Evolutionary conservation across 2,113 vertebrate genomes (phyloP).

Genomic region (Microcebus jonahi): DNA sequence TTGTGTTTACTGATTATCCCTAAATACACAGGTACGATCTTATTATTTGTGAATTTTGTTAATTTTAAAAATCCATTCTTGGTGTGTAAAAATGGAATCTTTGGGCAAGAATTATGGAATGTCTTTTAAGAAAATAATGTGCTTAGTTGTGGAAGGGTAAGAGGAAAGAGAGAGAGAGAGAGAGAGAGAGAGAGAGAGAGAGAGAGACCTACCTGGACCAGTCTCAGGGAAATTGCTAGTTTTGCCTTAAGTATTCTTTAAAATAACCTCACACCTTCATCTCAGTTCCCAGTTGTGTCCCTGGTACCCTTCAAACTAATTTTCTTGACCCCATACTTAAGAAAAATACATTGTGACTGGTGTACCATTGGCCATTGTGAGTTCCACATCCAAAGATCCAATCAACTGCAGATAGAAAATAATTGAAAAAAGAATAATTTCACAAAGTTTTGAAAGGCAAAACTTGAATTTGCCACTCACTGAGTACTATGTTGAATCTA

Average conservation of each 20-base stretch:
- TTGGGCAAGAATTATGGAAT: not conserved
- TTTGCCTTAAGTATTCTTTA: not conserved
- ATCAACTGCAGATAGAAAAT: not conserved
- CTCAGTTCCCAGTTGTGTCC: not conserved
- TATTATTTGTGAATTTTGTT: conserved; percentile 26
- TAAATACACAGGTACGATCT: conserved; percentile 61
- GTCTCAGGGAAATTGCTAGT: not conserved
- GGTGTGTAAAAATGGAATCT: conserved; percentile 28
- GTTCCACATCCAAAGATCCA: not conserved
- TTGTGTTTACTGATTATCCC: conserved; percentile 29
- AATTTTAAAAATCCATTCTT: not conserved
- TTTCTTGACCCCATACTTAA: not conserved
- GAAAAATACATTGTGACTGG: not conserved
- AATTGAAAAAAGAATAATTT: not conserved
- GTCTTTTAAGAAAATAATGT: not conserved
- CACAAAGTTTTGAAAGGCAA: not conserved
- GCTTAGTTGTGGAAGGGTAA: not conserved
- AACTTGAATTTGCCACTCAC: not conserved
- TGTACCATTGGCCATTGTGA: not conserved
- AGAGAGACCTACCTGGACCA: not conserved
- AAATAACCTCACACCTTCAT: not conserved
- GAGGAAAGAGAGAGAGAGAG: not conserved
- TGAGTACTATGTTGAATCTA: not conserved
- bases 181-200: not conserved
- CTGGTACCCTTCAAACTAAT: not conserved